phyloP scores from a whole-genome alignment of 2,113 vertebrate genomes.

The Lonchura striata region DNA sequence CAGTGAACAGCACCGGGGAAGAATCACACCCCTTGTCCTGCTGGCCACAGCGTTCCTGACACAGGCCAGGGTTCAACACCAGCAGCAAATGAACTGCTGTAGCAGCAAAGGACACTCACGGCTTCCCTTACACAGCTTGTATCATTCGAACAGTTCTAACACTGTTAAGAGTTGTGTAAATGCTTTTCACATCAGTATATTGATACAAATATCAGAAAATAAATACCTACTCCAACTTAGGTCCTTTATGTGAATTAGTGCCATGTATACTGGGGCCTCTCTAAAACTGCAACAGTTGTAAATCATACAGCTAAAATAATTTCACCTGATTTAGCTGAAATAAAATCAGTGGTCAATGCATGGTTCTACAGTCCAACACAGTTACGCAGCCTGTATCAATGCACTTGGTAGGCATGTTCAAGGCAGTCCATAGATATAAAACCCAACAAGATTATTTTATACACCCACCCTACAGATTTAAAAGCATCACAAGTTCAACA shows the following conservation, averaged over 20 bases:
- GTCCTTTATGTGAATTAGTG: not conserved
- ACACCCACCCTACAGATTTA: not conserved
- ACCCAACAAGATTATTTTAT: not conserved
- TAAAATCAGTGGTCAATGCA: not conserved
- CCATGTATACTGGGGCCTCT: not conserved
- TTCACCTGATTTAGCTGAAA: not conserved
- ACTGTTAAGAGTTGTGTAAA: too few relatives aligned
- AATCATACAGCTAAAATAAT: not conserved
- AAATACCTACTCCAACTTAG: rapidly evolving
- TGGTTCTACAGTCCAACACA: not conserved
- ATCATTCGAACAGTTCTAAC: rapidly evolving
- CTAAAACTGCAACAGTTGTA: not conserved
- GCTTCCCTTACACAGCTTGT: not conserved
- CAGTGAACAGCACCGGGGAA: not conserved
- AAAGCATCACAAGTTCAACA: not conserved
- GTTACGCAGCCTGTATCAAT: too few relatives aligned
- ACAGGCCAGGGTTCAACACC: not conserved
- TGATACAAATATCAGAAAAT: not conserved
- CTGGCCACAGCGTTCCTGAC: not conserved
- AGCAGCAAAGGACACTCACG: not conserved
- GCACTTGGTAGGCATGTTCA: too few relatives aligned
- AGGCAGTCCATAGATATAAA: not conserved
- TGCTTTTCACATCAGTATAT: not conserved
- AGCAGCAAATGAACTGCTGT: too few relatives aligned
- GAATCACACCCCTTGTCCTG: not conserved